Base-by-base conservation (phyloP, 2,797 vertebrate genomes). In the Sardinella longiceps region DNA sequence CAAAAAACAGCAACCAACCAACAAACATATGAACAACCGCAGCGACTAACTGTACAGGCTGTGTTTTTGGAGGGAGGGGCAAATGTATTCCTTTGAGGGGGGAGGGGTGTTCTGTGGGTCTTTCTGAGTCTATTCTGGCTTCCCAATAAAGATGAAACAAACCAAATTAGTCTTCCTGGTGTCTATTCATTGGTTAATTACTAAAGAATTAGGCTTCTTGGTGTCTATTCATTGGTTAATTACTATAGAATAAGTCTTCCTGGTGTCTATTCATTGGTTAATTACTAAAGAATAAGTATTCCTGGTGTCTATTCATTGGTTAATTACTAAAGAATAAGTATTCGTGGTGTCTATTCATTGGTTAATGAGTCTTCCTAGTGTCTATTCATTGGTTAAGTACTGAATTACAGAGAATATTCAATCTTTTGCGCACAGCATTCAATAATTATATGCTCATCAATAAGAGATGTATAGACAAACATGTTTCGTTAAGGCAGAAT, bases 71-170 rank as follows among this genome's bases (percentile, higher is more conserved):
- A n/a, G n/a, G 63, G 30, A 70, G 63, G 63, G 14, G 28, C 63
- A 70, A 15, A 33, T 70, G 63, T 70, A 33, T 33, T 33, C 63
- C 63, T 33, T 12, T 14, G 23, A n/a, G n/a, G n/a, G n/a, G n/a
- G n/a, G n/a, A n/a, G 53, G 51, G n/a, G 12, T 66, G 43, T 33
- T 80, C 81, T 60, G 63, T 45, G 50, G 56, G 81, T 83, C 60
- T 51, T 66, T 83, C 63, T 63, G 60, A 25, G 60, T 63, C 18
- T 80, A 48, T 82, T 56, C 77, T 77, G 84, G 81, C 87, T 90
- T 88, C 83, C 81, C 83, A 88, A 86, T 88, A 88, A 90, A 87
- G 70, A 63, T 85, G 56, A 80, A 86, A 84, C 83, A 77, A 70
- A 70, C 30, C 37, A 30, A 70, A 70, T 18, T 28, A 33, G 30